These are phyloP conservation scores for Procambarus clarkii DNA, from an alignment of 1,140 invertebrate species.

Conservation along the genomic window DNA sequence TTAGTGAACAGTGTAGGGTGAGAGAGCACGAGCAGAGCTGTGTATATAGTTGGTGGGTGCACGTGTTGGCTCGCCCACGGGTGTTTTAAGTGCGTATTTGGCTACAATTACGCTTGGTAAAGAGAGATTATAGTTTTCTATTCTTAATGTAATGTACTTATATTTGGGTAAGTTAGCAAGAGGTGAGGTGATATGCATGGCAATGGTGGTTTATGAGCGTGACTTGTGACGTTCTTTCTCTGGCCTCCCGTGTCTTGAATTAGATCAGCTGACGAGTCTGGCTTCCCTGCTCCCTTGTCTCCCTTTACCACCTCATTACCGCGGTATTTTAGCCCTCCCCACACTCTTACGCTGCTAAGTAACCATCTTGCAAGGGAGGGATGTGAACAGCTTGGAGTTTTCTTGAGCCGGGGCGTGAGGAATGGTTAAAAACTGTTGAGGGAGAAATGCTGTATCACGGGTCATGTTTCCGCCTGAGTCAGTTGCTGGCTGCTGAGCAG, in stretches of 20 bases:
- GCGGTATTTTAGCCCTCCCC: too few species aligned
- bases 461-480: too few species aligned
- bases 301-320: too few species aligned
- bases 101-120: not conserved
- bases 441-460: too few species aligned
- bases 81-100: not conserved
- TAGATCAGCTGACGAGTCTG: conserved; percentile 9
- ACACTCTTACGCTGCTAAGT: too few species aligned
- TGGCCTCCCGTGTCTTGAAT: not conserved
- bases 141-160: not conserved
- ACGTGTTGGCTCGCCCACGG: not conserved
- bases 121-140: not conserved
- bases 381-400: too few species aligned
- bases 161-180: not conserved
- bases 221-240: not conserved
- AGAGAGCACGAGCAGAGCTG: not conserved
- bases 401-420: too few species aligned
- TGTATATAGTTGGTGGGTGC: not conserved
- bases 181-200: not conserved
- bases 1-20: not conserved
- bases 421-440: too few species aligned
- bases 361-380: too few species aligned
- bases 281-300: too few species aligned
- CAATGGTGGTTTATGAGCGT: too few species aligned
- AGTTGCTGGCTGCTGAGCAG: too few species aligned